Evolutionary conservation across 1,140 invertebrate species (phyloP), one percentile per base, ranked within the genome.

Genomic region (Eriosoma lanigerum): DNA sequence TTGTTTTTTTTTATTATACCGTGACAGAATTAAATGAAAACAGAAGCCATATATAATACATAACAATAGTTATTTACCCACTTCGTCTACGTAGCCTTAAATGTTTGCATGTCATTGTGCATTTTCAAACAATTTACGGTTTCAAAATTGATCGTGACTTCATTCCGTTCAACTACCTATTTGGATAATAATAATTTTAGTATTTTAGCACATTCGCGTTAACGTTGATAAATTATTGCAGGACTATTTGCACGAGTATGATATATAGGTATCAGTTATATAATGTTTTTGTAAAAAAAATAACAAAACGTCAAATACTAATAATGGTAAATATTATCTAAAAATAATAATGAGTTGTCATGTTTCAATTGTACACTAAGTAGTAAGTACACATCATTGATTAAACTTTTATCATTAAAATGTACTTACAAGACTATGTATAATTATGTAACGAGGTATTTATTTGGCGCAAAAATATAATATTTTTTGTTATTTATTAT

Each of bases 91-190:
- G 62, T 44, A 66, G n/a, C 32, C 38, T 46, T 24, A 58, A 68
- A 46, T n/a, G 64, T 26, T 68, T 13, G 64, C 64, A 44, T 68
- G 64, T 38, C 64, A 46, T 46, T 68, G 21, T 46, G 64, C 64
- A 48, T 68, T 68, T 68, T 68, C 64, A 46, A 68, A 68, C 38
- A 68, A 68, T 68, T 68, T 68, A 68, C 64, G 21, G 38, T 68
- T 24, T 46, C 38, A 13, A 46, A 68, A 68, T 68, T 46, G 64
- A 46, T 46, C 64, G 38, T 68, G 38, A 46, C 64, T 24, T 44
- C 9, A 44, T 38, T 44, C 62, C 21, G 62, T 46, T 46, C 38
- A 24, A 26, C 17, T 38, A 38, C 38, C 19, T 21, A n/a, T n/a
- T n/a, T n/a, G n/a, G n/a, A n/a, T n/a, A 13, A 24, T 46, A 46